Evolutionary conservation across 2,113 vertebrate genomes (phyloP), one percentile per base, ranked within the genome.

Genomic region (Cricetomys ansorgei): DNA sequence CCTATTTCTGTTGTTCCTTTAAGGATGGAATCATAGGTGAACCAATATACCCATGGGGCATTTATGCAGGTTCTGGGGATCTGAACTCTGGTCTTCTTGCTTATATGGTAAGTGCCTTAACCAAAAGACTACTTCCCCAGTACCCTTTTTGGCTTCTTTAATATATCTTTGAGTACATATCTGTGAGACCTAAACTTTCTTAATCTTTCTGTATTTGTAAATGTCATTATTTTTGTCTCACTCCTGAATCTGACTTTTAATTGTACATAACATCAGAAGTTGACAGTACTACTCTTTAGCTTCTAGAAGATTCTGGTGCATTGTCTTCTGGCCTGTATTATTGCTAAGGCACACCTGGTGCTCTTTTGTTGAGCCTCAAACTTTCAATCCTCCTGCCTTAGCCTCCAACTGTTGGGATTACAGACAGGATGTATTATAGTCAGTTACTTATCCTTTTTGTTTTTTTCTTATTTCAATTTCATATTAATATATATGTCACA

Each of bases 151-250:
- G 53, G 53, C 10, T 80, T 40, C 21, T 57, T 80, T n/a, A 57
- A 13, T n/a, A 55, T 59, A 25, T 29, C 12, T 40, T 5, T n/a
- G 19, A 57, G 77, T 21, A 55, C 10, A 55, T 15, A 55, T 25
- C 23, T 50, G 45, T 37, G 76, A 84, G 57, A 4, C 15, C 7
- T 45, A 50, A 13, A 62, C 34, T 53, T 95, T 92, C 57, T 80
- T 80, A 80, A n/a, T 70, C 96, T 93, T 90, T 59, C 27, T 59
- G 77, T 70, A 85, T n/a, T 45, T 73, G 9, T 40, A 89, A 89
- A 89, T 72, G 10, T 75, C 16, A 64, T 37, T 76, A 80, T 23
- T 76, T 70, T 88, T 53, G 62, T 13, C 62, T 64, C 31, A n/a
- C 21, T 27, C 72, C 34, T 90, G 40, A 90, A 25, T n/a, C 31